phyloP scores from a whole-genome alignment of 2,797 vertebrate genomes.

The Catharus ustulatus region DNA sequence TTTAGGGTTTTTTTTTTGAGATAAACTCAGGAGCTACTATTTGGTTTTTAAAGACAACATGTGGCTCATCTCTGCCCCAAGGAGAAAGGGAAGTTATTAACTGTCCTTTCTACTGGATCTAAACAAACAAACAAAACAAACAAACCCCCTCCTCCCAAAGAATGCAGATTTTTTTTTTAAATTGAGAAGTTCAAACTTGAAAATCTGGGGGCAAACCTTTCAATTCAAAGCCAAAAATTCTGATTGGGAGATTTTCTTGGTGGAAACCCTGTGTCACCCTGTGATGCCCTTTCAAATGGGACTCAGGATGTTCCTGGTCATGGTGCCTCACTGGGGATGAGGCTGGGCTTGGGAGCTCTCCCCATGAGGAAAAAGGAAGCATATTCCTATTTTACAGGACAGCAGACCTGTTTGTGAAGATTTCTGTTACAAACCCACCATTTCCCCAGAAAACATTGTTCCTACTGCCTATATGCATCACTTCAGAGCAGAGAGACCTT shows the following conservation, averaged over 20 bases:
- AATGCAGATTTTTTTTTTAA: background rate
- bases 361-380: background rate
- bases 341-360: background rate
- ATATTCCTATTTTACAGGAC: background rate
- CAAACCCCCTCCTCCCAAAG: background rate
- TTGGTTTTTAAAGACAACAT: background rate
- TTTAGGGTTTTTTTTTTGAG: background rate
- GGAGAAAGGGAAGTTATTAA: background rate
- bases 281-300: background rate
- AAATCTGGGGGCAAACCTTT: background rate
- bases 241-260: background rate
- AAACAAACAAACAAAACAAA: background rate
- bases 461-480: background rate
- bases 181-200: background rate
- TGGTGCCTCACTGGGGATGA: background rate
- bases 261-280: accelerated
- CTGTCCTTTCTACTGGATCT: background rate
- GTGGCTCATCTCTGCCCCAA: background rate
- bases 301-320: background rate
- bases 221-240: background rate
- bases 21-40: background rate
- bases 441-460: background rate
- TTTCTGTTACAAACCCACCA: background rate
- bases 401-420: background rate
- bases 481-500: background rate